Percentiles rank a stretch among this genome's conserved stretches.
phyloP scores from a whole-genome alignment of 1,140 invertebrate genomes.

The Cheumatopsyche charites region DNA sequence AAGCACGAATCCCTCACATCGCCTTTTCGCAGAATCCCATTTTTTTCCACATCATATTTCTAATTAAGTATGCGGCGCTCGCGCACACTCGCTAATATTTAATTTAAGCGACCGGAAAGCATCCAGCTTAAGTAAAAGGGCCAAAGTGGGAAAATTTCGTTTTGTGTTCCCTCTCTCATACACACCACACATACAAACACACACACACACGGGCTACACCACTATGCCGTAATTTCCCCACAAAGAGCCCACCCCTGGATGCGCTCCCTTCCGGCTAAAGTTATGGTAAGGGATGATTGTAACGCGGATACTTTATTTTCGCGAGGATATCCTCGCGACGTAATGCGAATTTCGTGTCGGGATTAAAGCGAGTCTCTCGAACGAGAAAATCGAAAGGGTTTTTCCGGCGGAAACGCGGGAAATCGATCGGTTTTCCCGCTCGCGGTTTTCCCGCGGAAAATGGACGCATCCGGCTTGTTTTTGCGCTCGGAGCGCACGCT shows the following conservation, averaged over 20 bases:
- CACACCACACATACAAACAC: not conserved
- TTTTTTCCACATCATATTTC: no score
- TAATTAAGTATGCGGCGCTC: not conserved
- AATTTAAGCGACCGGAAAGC: constrained; percentile 31
- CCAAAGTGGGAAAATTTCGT: constrained; percentile 22
- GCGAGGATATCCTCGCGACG: not conserved
- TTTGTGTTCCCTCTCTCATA: constrained; percentile 4
- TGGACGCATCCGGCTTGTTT: no score
- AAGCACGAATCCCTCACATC: no score
- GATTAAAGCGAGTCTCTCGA: not conserved
- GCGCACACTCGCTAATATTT: constrained; percentile 23
- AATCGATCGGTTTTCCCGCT: not conserved
- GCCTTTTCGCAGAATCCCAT: no score
- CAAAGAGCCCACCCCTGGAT: no score
- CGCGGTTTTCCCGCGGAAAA: no score
- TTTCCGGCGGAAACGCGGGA: not conserved
- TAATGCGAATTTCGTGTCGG: constrained; percentile 20
- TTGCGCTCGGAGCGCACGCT: no score
- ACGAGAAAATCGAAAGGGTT: not conserved
- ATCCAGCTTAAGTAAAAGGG: constrained; percentile 34
- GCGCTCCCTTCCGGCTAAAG: constrained; percentile 21
- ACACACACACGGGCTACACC: no score
- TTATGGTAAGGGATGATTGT: constrained; percentile 35
- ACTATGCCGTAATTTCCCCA: no score
- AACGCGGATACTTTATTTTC: constrained; percentile 32